phyloP scores from a whole-genome alignment of 1,140 invertebrate genomes.

The Pogonognathellus flavescens region DNA sequence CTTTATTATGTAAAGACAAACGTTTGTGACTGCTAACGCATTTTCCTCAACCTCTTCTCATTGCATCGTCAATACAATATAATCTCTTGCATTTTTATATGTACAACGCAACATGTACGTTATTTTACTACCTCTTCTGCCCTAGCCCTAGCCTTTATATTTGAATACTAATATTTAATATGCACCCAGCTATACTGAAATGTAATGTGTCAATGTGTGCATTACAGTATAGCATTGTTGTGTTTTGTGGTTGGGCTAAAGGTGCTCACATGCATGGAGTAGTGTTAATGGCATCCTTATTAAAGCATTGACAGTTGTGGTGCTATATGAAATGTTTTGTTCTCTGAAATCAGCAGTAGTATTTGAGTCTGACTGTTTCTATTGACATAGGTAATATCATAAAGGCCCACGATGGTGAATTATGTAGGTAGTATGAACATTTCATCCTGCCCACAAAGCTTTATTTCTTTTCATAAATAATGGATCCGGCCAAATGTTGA shows the following conservation, averaged over 20 bases:
- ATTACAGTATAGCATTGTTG: background rate
- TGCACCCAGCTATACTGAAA: too few relatives aligned
- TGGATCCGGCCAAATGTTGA: conserved; percentile 45
- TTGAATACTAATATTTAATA: too few relatives aligned
- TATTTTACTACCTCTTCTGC: too few relatives aligned
- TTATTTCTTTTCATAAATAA: conserved; percentile 48
- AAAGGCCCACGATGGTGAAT: background rate
- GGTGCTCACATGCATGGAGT: background rate
- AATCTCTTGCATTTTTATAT: too few relatives aligned
- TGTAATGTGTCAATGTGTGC: too few relatives aligned
- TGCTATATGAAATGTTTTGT: conserved; percentile 26
- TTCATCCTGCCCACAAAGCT: conserved; percentile 33
- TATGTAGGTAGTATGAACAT: conserved; percentile 17
- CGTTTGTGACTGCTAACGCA: conserved; percentile 19
- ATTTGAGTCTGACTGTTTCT: conserved; percentile 27
- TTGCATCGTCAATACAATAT: too few relatives aligned
- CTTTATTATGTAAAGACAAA: conserved; percentile 46
- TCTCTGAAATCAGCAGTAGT: conserved; percentile 4
- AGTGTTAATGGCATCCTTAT: conserved; percentile 26
- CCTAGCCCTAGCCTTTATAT: too few relatives aligned
- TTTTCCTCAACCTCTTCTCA: conserved; percentile 19
- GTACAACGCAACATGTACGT: too few relatives aligned
- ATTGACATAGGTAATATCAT: background rate
- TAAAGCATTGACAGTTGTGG: conserved; percentile 28
- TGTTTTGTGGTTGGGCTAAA: background rate